Evolutionary conservation across 2,797 vertebrate species (phyloP), one percentile per base, ranked within the genome.

Genomic region (Meriones psammophilus): DNA sequence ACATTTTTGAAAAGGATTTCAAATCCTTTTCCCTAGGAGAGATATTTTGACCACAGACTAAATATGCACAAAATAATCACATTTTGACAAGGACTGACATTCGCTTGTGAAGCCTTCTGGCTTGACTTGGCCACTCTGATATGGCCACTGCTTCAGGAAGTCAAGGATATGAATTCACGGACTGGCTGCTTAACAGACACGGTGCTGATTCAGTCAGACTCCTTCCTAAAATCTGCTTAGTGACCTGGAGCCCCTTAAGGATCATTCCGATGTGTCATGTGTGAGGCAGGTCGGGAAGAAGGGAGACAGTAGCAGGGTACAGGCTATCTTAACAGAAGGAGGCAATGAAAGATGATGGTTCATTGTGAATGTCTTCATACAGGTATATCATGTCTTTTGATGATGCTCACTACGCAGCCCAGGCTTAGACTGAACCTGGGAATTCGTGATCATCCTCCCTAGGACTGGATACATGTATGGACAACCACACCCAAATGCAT

Each of bases 1-100:
- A 24, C 76, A 42, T 26, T 94, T 94, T 68, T 33, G 28, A 42
- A 42, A 42, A 42, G 42, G 28, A 84, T 88, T 96, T 88, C 69
- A 90, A 86, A 91, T 62, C 8, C 46, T 64, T 69, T 92, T 89
- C 8, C 3, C 4, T 18, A 36, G 58, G 10, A 4, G 20, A 56
- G 12, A n/a, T 22, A 14, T 20, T 73, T 73, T 91, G 26, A 36
- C 42, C 54, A 20, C 10, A 64, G 71, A 84, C 17, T 90, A 50
- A 83, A 42, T 69, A 74, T 39, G 78, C 42, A 78, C 5, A 79
- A 68, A 78, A 76, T 28, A 86, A 89, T 69, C 77, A 26, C 8
- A 92, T 78, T 77, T 90, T 56, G 2, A 71, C 77, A 68, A 64
- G 71, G 89, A 81, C 13, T 46, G 56, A 12, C 30, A 64, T 17